Percentiles rank a stretch among this genome's conserved stretches.
phyloP scores from a whole-genome alignment of 2,888 invertebrate genomes.

The Yponomeuta evonymella region DNA sequence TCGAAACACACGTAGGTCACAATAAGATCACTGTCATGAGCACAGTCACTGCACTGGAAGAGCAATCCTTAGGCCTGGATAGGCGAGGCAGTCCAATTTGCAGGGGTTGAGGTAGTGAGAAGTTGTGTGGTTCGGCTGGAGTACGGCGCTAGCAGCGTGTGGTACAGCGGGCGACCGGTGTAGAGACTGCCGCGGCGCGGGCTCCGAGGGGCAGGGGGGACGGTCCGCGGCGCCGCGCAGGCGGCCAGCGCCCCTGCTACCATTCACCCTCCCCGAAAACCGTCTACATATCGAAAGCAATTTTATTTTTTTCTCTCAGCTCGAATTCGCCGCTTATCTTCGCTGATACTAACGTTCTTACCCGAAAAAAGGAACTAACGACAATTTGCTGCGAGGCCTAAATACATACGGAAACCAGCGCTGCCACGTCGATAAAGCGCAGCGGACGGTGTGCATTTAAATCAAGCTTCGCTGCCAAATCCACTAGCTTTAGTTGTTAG shows the following conservation, averaged over 20 bases:
- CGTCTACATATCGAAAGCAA: slow-evolving; percentile 31
- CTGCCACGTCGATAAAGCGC: neutral
- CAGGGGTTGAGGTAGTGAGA: neutral
- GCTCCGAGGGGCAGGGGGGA: neutral
- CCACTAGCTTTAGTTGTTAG: neutral
- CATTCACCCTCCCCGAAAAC: slow-evolving; percentile 25
- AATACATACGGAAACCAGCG: neutral
- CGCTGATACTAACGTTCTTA: slow-evolving; percentile 27
- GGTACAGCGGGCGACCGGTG: slow-evolving; percentile 12
- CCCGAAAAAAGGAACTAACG: neutral
- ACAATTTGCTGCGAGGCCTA: neutral
- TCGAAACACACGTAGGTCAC: neutral
- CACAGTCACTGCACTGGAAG: slow-evolving; percentile 4
- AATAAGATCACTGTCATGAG: neutral
- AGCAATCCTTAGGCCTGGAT: neutral
- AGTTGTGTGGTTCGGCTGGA: neutral
- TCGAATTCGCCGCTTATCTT: slow-evolving; percentile 47
- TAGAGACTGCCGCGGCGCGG: slow-evolving; percentile 15
- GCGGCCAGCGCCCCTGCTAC: slow-evolving; percentile 18
- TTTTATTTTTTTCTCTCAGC: slow-evolving; percentile 47
- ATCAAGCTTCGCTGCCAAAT: neutral
- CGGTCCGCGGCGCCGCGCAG: slow-evolving; percentile 21
- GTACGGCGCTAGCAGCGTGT: neutral
- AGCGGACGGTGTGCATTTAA: neutral
- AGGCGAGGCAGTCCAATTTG: neutral